Percentiles rank a stretch among this genome's conserved stretches.
Conservation (phyloP, 1,140 invertebrate genomes). For the Drosophila azteca region DNA sequence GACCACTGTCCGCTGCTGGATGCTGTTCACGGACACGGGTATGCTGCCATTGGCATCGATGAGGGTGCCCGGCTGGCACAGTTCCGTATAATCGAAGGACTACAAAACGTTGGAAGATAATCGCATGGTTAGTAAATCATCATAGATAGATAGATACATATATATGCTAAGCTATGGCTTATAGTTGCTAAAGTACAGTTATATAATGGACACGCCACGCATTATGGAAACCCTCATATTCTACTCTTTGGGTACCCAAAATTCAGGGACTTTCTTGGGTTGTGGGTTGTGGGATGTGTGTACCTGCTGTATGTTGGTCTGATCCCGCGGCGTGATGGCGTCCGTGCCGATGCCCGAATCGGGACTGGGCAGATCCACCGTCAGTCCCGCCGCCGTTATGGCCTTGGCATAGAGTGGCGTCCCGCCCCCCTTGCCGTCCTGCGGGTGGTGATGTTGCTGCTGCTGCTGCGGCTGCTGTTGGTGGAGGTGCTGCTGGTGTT, state of each 20-base stretch:
- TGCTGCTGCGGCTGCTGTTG: constrained; percentile 66
- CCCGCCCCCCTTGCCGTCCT: constrained; percentile 48
- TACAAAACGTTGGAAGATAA: constrained; percentile 75
- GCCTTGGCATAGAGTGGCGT: constrained; percentile 81
- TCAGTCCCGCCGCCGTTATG: constrained; percentile 88
- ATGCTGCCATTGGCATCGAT: constrained; percentile 83
- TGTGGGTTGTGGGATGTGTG: constrained; percentile 15
- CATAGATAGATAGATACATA: not conserved
- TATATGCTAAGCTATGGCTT: not conserved
- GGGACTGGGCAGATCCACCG: constrained; percentile 95
- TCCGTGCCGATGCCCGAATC: constrained; percentile 96
- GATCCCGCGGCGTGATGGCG: constrained; percentile 94
- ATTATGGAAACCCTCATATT: constrained; percentile 21
- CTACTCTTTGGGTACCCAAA: constrained; percentile 5
- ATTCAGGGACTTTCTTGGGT: constrained; percentile 4
- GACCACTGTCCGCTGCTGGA: constrained; percentile 80
- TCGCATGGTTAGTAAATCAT: constrained; percentile 2
- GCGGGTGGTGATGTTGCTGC: constrained; percentile 37
- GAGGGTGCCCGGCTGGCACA: constrained; percentile 88
- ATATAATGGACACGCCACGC: constrained; percentile 63
- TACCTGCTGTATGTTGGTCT: constrained; percentile 95
- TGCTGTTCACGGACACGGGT: constrained; percentile 80
- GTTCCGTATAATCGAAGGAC: constrained; percentile 94
- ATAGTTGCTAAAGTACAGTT: constrained; percentile 4
- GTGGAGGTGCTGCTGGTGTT: constrained; percentile 65